Evolutionary conservation across 2,797 vertebrate genomes (phyloP).

Genomic region (Galaxias olidus): DNA sequence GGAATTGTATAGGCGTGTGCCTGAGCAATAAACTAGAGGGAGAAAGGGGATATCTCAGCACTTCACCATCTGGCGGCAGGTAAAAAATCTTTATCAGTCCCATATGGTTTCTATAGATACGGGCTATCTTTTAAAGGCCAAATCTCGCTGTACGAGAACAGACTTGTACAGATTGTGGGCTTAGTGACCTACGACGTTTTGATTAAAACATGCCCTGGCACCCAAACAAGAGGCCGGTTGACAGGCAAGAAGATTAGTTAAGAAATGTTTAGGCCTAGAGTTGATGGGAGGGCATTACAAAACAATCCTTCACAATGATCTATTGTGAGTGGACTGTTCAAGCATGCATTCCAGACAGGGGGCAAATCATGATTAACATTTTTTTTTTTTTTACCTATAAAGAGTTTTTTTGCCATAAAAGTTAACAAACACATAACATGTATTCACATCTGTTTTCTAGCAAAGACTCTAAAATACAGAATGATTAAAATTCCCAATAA

Average conservation of each 20-base stretch:
- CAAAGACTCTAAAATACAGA: background rate
- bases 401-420: slow-evolving; percentile 18
- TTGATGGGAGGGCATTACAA: slow-evolving; percentile 52
- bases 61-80: slow-evolving; percentile 29
- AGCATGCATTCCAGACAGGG: slow-evolving; percentile 46
- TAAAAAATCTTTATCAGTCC: background rate
- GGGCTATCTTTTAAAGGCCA: background rate
- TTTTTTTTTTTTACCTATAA: slow-evolving; percentile 23
- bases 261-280: slow-evolving; percentile 53
- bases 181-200: slow-evolving; percentile 39
- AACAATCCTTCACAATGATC: slow-evolving; percentile 53
- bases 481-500: background rate
- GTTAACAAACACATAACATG: too few relatives aligned
- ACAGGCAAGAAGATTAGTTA: slow-evolving; percentile 59
- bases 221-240: slow-evolving; percentile 50
- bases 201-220: slow-evolving; percentile 54
- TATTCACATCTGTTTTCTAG: background rate
- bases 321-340: slow-evolving; percentile 50
- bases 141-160: slow-evolving; percentile 2
- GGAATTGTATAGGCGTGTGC: background rate
- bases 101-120: slow-evolving; percentile 8
- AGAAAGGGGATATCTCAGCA: background rate
- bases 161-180: slow-evolving; percentile 16
- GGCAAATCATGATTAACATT: slow-evolving; percentile 34
- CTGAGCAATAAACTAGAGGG: background rate